Base-by-base conservation (phyloP, 2,113 vertebrate species). In the Lophotis ruficrista region DNA sequence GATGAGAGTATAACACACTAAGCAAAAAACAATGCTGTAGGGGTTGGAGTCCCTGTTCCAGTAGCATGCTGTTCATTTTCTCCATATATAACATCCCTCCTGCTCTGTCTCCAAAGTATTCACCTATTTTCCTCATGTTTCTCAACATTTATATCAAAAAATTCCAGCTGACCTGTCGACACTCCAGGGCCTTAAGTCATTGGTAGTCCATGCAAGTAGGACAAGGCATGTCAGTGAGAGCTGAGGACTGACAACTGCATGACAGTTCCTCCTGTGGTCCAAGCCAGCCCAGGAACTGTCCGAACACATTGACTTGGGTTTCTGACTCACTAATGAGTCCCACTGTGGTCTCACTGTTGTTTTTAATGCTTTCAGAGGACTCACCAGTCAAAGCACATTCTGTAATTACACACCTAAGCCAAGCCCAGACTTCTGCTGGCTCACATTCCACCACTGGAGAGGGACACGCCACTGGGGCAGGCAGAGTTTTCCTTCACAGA, bases 251-350 rank as follows among this genome's bases (percentile, higher is more conserved):
- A 54, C 16, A 76, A 33, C 18, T 56, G 22, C 1, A 1, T 82
- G 64, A 38, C 24, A 31, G 23, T 20, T 75, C 33, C 45, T 73
- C 23, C 41, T 38, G 30, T 43, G 72, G n/a, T 51, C 23, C 83
- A 51, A 56, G 30, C 9, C 51, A 91, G 16, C 4, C 27, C 51
- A 60, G 58, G 10, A 89, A 35, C 41, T 14, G 7, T 43, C 56
- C 1, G 10, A 70, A 83, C 30, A 23, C 5, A 3, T 35, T 30
- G 60, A 24, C 19, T 37, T 50, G 17, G 16, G 27, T 51, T 53
- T 93, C 35, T 79, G 82, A 69, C 27, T 79, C 57, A 58, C n/a
- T 96, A 90, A 77, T 54, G 66, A 89, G 76, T 77, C 83, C 80
- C 83, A 75, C 13, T 47, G 76, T 78, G 64, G 18, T 47, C 54